A percentile compares a stretch with the other conserved stretches of the same genome.
Conservation (phyloP, 2,113 vertebrate genomes). For the Chrysochloris asiatica region DNA sequence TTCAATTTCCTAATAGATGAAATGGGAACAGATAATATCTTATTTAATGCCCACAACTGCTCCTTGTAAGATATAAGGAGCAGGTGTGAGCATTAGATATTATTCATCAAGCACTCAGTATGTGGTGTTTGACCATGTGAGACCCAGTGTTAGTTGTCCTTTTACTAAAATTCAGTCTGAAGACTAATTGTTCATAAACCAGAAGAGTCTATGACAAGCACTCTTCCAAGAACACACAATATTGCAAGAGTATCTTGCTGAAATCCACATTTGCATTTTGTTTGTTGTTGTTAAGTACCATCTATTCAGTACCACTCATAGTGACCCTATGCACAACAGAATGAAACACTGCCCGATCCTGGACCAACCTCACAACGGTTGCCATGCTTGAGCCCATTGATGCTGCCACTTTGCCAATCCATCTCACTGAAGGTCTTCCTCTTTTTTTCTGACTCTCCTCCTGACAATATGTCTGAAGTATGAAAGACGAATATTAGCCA, state of each 20-base stretch:
- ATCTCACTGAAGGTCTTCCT: no score
- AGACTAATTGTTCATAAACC: not conserved
- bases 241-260: not conserved
- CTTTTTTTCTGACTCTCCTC: no score
- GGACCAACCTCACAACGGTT: no score
- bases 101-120: not conserved
- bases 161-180: slow-evolving; percentile 15
- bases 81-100: not conserved
- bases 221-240: not conserved
- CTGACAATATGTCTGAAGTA: no score
- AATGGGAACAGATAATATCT: not conserved
- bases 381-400: no score
- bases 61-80: not conserved
- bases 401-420: no score
- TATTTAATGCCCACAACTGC: no score
- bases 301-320: no score
- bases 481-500: no score
- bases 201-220: not conserved
- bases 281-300: no score
- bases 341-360: no score
- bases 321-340: no score
- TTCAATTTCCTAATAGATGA: not conserved
- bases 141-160: not conserved
- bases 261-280: not conserved
- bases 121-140: not conserved